A percentile compares a stretch with the other conserved stretches of the same genome.
Evolutionary conservation across 2,888 invertebrate species (phyloP).

Genomic region (Syrphus vitripennis): DNA sequence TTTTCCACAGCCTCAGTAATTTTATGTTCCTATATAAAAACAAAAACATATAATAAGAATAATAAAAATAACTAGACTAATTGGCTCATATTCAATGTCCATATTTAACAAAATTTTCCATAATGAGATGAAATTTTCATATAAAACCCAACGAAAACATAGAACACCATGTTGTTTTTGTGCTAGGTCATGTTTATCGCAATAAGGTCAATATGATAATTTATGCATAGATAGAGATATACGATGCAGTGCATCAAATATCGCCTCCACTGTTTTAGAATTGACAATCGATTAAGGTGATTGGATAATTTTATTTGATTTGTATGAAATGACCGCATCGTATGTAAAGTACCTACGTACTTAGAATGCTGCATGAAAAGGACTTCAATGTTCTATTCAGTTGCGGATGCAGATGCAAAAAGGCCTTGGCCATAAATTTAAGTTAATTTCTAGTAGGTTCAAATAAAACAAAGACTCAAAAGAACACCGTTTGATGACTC

Average conservation of each 20-base stretch:
- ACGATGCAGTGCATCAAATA: background rate
- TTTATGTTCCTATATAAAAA: background rate
- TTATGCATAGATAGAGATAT: too few relatives aligned
- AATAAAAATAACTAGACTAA: background rate
- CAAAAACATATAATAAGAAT: background rate
- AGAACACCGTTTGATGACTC: too few relatives aligned
- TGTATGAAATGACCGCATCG: background rate
- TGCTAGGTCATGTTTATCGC: background rate
- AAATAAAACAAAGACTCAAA: too few relatives aligned
- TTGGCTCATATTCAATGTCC: background rate
- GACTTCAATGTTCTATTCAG: too few relatives aligned
- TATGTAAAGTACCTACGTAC: background rate
- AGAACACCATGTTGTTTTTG: background rate
- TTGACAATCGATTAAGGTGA: background rate
- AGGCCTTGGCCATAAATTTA: too few relatives aligned
- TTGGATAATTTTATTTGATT: slow-evolving; percentile 6
- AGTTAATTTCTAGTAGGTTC: too few relatives aligned
- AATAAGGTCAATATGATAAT: background rate
- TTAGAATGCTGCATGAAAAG: too few relatives aligned
- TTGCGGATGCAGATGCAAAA: too few relatives aligned
- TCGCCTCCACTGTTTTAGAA: background rate
- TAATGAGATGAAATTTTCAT: background rate
- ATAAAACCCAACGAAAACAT: background rate
- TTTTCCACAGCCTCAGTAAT: background rate
- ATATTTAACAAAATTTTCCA: background rate